Conservation (phyloP, 2,797 vertebrate genomes). For the Atherinosoma microstoma region DNA sequence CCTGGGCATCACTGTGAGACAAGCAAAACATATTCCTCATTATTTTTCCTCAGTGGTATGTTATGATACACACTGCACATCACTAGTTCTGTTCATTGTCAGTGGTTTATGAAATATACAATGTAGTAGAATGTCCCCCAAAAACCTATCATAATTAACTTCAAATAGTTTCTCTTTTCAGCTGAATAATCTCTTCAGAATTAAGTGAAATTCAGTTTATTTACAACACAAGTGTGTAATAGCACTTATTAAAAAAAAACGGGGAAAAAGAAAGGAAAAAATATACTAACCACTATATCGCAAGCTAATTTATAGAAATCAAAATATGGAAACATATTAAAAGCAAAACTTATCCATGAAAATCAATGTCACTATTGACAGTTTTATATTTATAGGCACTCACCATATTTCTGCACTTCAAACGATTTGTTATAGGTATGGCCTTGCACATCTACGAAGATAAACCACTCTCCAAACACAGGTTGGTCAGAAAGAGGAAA, state of each 20-base stretch:
- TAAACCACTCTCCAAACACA: constrained; percentile 91
- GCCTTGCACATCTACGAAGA: constrained; percentile 92
- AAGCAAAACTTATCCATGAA: not conserved
- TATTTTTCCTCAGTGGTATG: not conserved
- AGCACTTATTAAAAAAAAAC: not conserved
- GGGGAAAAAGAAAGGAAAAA: not conserved
- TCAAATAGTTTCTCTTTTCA: not conserved
- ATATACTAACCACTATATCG: not conserved
- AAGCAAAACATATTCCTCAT: not conserved
- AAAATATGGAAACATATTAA: not conserved
- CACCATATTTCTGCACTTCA: constrained; percentile 95
- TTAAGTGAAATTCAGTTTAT: not conserved
- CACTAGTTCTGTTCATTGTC: not conserved
- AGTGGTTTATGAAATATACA: constrained; percentile 2
- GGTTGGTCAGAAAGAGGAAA: constrained; percentile 96
- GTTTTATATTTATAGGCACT: constrained; percentile 53
- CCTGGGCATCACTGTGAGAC: constrained; percentile 87
- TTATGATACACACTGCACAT: not conserved
- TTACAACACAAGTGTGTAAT: not conserved
- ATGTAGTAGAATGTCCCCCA: not conserved
- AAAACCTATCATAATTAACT: not conserved
- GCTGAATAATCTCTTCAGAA: not conserved
- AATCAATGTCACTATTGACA: not conserved
- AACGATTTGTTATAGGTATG: constrained; percentile 93
- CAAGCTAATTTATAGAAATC: not conserved